Base-by-base conservation (phyloP, 2,888 invertebrate genomes). In the Crematogaster levior region DNA sequence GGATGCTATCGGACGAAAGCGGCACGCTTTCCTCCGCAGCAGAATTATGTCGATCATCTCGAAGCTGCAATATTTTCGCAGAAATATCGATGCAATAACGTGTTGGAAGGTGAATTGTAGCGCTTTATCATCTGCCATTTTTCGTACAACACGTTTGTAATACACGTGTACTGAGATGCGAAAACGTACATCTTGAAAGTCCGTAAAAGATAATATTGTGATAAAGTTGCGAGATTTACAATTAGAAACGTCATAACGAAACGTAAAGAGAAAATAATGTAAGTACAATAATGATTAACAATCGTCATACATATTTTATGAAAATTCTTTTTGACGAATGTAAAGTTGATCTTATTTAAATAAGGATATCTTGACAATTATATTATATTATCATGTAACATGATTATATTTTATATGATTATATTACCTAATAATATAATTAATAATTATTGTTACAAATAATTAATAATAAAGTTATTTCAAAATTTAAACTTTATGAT, bases 41-140 rank as follows among this genome's bases (percentile, higher is more conserved):
- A 53, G 30, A 77, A 63, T 74, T 60, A 74, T 43, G 60, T 77
- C 68, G 75, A 75, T 66, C 68, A 77, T 53, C 10, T 68, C 53
- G 18, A 66, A 68, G 68, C 53, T 77, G 53, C 77, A 77, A 21
- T 56, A 77, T 77, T 77, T 68, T 77, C 21, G 53, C 68, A 48
- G 21, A 75, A 75, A 51, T 66, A 65, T 75, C 37, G 66, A 30
- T 68, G 53, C 68, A 53, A 66, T 66, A 40, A 77, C 40, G 68
- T 53, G 24, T 30, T 68, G 12, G 53, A n/a, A 68, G 46, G 40
- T 53, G 53, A 77, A 53, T 40, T 30, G 40, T 68, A 66, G 66
- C 66, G 27, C 51, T 77, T 77, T 68, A 68, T 68, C 40, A 53
- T 77, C 77, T 40, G 77, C 40, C 40, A 68, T 66, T 77, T 68